Conservation (phyloP, 2,113 vertebrate species). For the Nansenia antarctica region DNA sequence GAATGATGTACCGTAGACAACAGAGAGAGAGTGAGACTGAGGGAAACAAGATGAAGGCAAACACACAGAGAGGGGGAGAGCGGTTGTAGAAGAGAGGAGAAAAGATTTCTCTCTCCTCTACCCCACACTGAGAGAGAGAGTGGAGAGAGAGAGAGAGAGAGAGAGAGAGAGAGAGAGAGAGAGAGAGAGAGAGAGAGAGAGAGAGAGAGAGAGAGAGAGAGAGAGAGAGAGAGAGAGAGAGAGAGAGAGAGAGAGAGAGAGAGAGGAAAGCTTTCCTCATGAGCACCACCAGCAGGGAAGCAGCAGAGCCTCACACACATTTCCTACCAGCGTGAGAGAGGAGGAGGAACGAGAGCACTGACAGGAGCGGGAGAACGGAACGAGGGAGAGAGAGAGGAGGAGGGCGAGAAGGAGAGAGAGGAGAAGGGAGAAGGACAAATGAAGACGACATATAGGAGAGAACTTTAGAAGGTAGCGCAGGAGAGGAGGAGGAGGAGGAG, state of each 20-base stretch:
- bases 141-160: too few species aligned
- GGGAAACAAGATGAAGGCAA: too few species aligned
- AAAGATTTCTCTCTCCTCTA: too few species aligned
- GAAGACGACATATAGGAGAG: background rate
- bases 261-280: conserved; percentile 29
- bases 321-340: too few species aligned
- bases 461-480: background rate
- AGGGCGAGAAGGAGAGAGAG: conserved; percentile 28
- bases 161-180: too few species aligned
- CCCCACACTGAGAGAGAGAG: too few species aligned
- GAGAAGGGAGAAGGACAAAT: background rate
- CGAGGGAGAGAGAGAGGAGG: conserved; percentile 45
- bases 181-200: too few species aligned
- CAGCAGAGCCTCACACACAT: too few species aligned
- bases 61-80: background rate
- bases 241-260: conserved; percentile 25
- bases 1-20: too few species aligned
- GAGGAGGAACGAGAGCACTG: background rate
- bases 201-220: too few species aligned
- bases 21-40: conserved; percentile 42
- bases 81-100: conserved; percentile 6
- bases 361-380: too few species aligned
- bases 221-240: conserved; percentile 15
- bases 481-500: background rate
- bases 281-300: conserved; percentile 37